Evolutionary conservation across 64 coral and sea anemone species (phyloP), one percentile per base, ranked within the genome.

Genomic region (Orbicella faveolata): DNA sequence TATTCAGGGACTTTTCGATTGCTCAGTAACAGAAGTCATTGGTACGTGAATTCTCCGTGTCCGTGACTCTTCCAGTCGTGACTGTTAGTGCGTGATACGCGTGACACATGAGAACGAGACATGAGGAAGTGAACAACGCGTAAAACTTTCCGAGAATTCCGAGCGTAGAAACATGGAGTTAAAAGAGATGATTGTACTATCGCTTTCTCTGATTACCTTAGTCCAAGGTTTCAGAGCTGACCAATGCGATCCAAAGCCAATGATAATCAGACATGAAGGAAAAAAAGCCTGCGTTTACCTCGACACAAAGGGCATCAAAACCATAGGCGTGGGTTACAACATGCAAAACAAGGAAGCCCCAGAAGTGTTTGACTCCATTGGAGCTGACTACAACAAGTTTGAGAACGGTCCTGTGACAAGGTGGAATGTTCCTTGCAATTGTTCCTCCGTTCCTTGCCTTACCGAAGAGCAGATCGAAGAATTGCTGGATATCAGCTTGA

Each of bases 251-350:
- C 94, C 94, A 21, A 92, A 93, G 15, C 30, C 91, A 12, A n/a
- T 96, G 88, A 96, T 96, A 3, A 93, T 76, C 34, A 10, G 44
- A 15, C 89, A 93, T 68, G 92, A 97, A 73, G 83, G 74, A 2
- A 63, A 74, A 34, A 97, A 73, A 23, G 54, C 82, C 10, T 96
- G 94, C 30, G 88, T 96, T 20, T 96, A 96, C 39, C 44, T 96
- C 4, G 94, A 96, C 61, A 93, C 48, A 19, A 73, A 19, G 3
- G 74, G 80, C 1, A 96, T 96, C 21, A 96, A 96, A 75, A 96
- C 94, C 16, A 96, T 93, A 44, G 94, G 94, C 30, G 80, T 89
- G 3, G 94, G 94, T 17, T 96, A 90, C 81, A 96, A 93, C 83
- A 96, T 96, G 94, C 62, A 82, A 10, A 96, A 93, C 13, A 63